Evolutionary conservation across 2,113 vertebrate species (phyloP).

Genomic region (Willisornis vidua): DNA sequence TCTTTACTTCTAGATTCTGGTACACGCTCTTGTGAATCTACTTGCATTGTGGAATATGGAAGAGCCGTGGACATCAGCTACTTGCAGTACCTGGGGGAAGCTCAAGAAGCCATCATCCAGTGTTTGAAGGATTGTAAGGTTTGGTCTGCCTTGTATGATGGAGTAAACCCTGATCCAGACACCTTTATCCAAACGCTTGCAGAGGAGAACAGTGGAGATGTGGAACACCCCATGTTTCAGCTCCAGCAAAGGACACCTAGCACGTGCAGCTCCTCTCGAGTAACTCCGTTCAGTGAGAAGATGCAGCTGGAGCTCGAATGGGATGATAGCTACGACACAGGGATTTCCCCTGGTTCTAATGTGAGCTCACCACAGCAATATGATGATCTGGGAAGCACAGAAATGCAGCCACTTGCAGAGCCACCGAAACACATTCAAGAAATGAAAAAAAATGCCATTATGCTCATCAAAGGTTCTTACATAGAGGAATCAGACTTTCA

Average conservation of each 20-base stretch:
- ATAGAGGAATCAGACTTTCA: constrained; percentile 95
- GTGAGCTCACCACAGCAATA: constrained; percentile 29
- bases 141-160: constrained; percentile 94
- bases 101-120: constrained; percentile 81
- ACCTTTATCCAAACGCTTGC: constrained; percentile 77
- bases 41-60: constrained; percentile 87
- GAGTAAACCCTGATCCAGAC: constrained; percentile 86
- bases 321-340: constrained; percentile 94
- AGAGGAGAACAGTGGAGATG: constrained; percentile 68
- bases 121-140: constrained; percentile 87
- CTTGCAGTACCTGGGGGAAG: constrained; percentile 93
- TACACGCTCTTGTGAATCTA: constrained; percentile 60
- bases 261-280: not conserved
- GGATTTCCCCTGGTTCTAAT: constrained; percentile 76
- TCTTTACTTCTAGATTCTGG: constrained; percentile 62
- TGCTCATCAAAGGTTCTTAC: constrained; percentile 90
- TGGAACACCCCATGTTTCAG: constrained; percentile 11
- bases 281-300: constrained; percentile 57
- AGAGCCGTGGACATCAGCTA: constrained; percentile 91
- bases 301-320: constrained; percentile 89
- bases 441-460: constrained; percentile 89
- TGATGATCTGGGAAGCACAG: constrained; percentile 13
- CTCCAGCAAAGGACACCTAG: constrained; percentile 31
- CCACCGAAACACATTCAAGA: constrained; percentile 92
- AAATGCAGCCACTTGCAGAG: constrained; percentile 58